Evolutionary conservation across 2,113 vertebrate species (phyloP).

Genomic region (Xenopus laevis): DNA sequence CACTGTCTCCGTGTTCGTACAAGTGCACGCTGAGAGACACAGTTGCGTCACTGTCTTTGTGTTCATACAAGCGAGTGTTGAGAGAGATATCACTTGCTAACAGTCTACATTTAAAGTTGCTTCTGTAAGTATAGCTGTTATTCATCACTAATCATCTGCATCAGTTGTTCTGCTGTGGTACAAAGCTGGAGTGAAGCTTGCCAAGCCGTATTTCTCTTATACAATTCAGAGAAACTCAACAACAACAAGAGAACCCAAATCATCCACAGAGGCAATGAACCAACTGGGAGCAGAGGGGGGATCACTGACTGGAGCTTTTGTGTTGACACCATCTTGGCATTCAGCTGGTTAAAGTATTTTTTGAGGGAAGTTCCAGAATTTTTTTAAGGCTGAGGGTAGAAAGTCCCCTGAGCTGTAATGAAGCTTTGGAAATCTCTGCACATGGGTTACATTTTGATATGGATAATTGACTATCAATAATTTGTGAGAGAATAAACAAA

Average conservation of each 20-base stretch:
- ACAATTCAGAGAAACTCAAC: too few relatives aligned
- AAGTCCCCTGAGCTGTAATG: constrained; percentile 3
- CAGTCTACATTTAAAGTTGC: too few relatives aligned
- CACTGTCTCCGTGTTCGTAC: too few relatives aligned
- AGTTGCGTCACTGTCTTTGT: too few relatives aligned
- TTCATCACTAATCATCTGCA: constrained; percentile 14
- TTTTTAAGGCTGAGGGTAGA: neutral
- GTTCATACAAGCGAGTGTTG: too few relatives aligned
- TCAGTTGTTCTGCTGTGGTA: constrained; percentile 25
- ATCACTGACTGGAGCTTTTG: too few relatives aligned
- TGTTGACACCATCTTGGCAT: too few relatives aligned
- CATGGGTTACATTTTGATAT: constrained; percentile 22
- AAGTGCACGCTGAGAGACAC: too few relatives aligned
- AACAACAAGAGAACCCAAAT: neutral
- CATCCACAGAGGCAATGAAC: neutral
- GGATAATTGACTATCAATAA: constrained; percentile 45
- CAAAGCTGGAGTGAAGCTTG: constrained; percentile 9
- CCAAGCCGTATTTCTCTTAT: neutral
- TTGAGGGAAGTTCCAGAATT: neutral
- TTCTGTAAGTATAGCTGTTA: neutral
- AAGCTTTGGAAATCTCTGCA: constrained; percentile 18
- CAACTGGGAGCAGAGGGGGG: too few relatives aligned
- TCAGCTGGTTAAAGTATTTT: too few relatives aligned
- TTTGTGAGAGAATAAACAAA: constrained; percentile 27
- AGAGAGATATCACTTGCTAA: too few relatives aligned